Evolutionary conservation across 2,888 invertebrate genomes (phyloP), one percentile per base, ranked within the genome.

Genomic region (Leucania comma): DNA sequence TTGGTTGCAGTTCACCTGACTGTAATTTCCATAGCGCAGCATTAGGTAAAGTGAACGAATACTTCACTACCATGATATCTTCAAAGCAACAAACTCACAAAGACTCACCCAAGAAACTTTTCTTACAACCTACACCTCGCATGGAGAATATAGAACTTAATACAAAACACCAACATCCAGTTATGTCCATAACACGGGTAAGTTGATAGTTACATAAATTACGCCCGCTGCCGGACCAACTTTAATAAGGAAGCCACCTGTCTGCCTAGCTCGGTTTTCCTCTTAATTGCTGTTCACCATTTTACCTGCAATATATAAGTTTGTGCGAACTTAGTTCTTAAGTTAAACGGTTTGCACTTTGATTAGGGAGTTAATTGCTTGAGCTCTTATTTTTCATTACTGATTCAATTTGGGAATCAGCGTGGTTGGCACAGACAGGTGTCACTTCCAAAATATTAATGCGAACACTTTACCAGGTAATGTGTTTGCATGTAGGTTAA

Each of bases 231-330:
- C 84, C 76, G 82, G 86, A 81, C 76, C 59, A 89, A 91, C 85
- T 94, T 94, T 94, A 94, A 93, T 95, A 94, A 94, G 92, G 92
- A 90, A 90, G 89, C 92, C 93, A 93, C 92, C 94, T 94, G 94
- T 92, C 93, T 89, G 78, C 86, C 81, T 56, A 81, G 86, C 66
- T 83, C 83, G 86, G 89, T 90, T 90, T 88, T 50, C 86, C 89
- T 89, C 92, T 92, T 93, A 93, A 94, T 94, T 93, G 90, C 90
- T 86, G 85, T 88, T 87, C 81, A 83, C 71, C 75, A 72, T 83
- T 83, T 83, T 73, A 85, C 83, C 72, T 73, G 64, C 50, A 70
- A 65, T 80, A 64, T 84, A 72, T 70, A 80, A 82, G 69, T 80
- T 81, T 54, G 57, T 72, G 26, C 38, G n/a, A 66, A 67, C 66